Evolutionary conservation across 2,797 vertebrate genomes (phyloP), one percentile per base, ranked within the genome.

Genomic region (Sphenopsis melanotis): DNA sequence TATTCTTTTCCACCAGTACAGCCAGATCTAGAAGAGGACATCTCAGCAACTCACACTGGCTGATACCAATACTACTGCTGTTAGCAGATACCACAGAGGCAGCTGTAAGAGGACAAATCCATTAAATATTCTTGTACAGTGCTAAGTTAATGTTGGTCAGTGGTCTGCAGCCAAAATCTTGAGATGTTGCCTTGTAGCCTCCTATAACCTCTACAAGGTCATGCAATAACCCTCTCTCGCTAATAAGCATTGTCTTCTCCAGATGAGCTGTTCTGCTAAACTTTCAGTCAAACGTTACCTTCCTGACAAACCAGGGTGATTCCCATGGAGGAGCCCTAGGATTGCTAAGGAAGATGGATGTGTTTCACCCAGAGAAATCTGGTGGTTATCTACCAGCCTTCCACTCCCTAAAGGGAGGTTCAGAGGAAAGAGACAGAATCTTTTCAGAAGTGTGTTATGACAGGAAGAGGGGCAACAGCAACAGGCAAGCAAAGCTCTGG

Each of bases 201-300:
- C 47, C 74, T 23, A 32, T 39, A 80, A 70, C 8, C 17, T 18
- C 37, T 72, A 34, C 12, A 26, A 63, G 9, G 69, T 26, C 16
- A 42, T 17, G 27, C 39, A 21, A 4, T 37, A 79, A 53, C 15
- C 80, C 52, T 56, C 34, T 27, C 26, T 42, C 3, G 1, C 10
- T 60, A 57, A 59, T 2, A 30, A 34, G 18, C 26, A 49, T 1
- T 26, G 44, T 26, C 36, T 60, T 66, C 52, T 74, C 0, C 0
- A 90, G 70, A 53, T n/a, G 10, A 89, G 26, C 30, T 84, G 23
- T 15, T 56, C 50, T 37, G 46, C n/a, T 77, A 53, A 44, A 23
- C 23, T 64, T 77, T 60, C 55, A 82, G 90, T 16, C 57, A 83
- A 81, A 83, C 0, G 1, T 32, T 36, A 70, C 22, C 12, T 36